Percentiles rank a stretch among this genome's conserved stretches.
Evolutionary conservation across 2,797 vertebrate genomes (phyloP).

Genomic region (Myoxocephalus aenaeus): DNA sequence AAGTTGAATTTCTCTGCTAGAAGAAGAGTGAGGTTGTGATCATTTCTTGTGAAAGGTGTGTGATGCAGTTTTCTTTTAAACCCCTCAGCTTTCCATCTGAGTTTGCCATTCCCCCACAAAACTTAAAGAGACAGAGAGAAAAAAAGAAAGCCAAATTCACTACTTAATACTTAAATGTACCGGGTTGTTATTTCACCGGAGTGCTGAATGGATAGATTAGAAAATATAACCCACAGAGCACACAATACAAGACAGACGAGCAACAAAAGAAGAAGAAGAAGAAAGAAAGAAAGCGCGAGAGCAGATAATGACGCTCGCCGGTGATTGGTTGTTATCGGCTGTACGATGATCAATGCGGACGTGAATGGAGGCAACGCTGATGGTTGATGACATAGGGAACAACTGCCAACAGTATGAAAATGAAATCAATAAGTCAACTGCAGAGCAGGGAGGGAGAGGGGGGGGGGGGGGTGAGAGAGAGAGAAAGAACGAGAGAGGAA

Average conservation of each 20-base stretch:
- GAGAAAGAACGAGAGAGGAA: constrained; percentile 52
- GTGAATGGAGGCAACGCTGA: constrained; percentile 75
- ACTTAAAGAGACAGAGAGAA: constrained; percentile 8
- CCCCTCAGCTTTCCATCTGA: constrained; percentile 6
- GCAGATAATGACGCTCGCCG: constrained; percentile 61
- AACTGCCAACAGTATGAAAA: constrained; percentile 79
- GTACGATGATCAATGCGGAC: constrained; percentile 75
- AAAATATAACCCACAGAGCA: constrained; percentile 50
- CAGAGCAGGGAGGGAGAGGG: constrained; percentile 38
- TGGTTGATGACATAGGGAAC: constrained; percentile 74
- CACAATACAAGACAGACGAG: constrained; percentile 57
- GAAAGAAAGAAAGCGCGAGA: constrained; percentile 21
- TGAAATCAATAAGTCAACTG: constrained; percentile 80
- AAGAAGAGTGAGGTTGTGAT: neutral
- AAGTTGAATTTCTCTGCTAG: neutral
- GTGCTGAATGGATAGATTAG: constrained; percentile 39
- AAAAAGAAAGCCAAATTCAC: constrained; percentile 24
- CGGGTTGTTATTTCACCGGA: constrained; percentile 30
- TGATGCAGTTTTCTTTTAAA: constrained; percentile 23
- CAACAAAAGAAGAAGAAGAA: constrained; percentile 59
- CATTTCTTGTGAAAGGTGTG: constrained; percentile 24
- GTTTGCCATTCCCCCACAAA: neutral
- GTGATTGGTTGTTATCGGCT: constrained; percentile 75
- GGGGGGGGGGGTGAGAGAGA: constrained; percentile 36
- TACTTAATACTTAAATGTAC: constrained; percentile 39